phyloP scores from a whole-genome alignment of 2,888 invertebrate genomes.

The Lasioglossum pauxillum region DNA sequence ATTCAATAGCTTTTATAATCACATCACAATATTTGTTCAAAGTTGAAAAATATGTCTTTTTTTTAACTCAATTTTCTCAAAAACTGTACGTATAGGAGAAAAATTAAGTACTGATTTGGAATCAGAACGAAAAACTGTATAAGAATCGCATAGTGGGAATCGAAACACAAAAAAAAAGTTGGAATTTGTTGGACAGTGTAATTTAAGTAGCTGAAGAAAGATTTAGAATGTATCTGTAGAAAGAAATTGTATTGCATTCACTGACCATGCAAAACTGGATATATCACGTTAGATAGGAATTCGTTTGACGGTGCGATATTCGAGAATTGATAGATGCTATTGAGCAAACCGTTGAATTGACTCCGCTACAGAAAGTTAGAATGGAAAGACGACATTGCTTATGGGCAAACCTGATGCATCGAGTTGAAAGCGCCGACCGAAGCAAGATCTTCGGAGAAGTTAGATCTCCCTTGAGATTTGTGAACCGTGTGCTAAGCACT shows the following conservation, averaged over 20 bases:
- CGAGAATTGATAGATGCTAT: neutral
- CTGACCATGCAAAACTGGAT: neutral
- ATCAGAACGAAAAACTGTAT: no score
- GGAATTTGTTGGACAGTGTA: no score
- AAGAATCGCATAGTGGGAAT: no score
- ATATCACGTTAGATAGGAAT: neutral
- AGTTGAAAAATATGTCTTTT: no score
- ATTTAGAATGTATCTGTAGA: no score
- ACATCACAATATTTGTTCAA: no score
- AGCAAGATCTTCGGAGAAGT: slow-evolving; percentile 1
- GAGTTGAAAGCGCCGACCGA: neutral
- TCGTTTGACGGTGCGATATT: neutral
- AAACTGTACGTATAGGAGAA: no score
- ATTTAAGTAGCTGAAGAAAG: no score
- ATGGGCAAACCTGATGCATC: neutral
- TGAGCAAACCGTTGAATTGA: neutral
- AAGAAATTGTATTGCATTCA: neutral
- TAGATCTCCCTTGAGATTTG: slow-evolving; percentile 29
- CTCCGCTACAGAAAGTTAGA: neutral
- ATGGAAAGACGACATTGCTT: slow-evolving; percentile 5
- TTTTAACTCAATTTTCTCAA: no score
- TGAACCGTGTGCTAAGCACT: slow-evolving; percentile 29
- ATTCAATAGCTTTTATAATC: no score
- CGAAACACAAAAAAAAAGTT: no score
- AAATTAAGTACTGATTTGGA: no score